Conservation (phyloP, 2,888 invertebrate species). For the Melinopterus prodromus region DNA sequence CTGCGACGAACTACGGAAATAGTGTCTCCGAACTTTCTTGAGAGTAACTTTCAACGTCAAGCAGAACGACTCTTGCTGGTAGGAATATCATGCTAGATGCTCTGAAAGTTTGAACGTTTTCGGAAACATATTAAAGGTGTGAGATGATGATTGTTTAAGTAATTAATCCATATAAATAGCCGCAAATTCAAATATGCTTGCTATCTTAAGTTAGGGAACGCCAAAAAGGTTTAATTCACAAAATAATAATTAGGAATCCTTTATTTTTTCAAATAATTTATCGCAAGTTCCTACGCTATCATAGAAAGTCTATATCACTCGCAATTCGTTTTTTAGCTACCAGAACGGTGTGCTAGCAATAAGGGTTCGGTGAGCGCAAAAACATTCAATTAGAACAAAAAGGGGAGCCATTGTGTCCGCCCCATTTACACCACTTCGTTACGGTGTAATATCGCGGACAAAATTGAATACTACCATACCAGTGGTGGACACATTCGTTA, state of each 20-base stretch:
- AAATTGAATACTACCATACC: neutral
- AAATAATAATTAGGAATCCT: no score
- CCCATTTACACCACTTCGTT: constrained; percentile 22
- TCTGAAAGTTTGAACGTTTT: neutral
- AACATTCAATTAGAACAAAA: constrained; percentile 33
- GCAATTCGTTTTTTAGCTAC: neutral
- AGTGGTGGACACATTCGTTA: neutral
- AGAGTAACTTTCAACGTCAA: neutral
- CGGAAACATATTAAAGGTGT: neutral
- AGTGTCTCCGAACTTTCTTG: neutral
- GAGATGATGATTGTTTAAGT: neutral
- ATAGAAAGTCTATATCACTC: no score
- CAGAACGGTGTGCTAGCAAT: neutral
- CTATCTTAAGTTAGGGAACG: no score
- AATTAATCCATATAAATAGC: neutral
- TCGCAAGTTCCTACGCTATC: neutral
- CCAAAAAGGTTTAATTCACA: no score
- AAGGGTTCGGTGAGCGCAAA: constrained; percentile 17
- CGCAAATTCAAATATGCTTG: no score
- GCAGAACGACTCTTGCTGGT: neutral
- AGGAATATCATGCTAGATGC: neutral
- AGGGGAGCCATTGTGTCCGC: constrained; percentile 27
- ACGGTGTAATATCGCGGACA: neutral
- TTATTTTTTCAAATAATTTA: neutral
- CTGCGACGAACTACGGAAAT: neutral